A percentile compares a stretch with the other conserved stretches of the same genome.
Conservation (phyloP, 2,113 vertebrate genomes). For the Agelaius tricolor region DNA sequence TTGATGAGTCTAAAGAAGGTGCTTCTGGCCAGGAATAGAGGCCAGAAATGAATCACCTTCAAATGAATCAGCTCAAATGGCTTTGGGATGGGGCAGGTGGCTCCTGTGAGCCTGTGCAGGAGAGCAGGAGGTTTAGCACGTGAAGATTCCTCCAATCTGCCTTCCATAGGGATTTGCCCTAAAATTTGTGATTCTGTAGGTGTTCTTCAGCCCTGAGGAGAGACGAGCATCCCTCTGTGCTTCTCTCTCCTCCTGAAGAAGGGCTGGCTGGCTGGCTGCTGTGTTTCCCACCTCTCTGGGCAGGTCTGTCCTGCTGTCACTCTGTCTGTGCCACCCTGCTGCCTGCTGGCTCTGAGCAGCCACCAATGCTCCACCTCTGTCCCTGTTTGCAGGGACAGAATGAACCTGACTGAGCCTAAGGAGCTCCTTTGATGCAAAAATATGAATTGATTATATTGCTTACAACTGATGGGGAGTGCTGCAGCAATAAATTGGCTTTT, state of each 20-base stretch:
- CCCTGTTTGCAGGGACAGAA: background rate
- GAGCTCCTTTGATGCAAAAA: background rate
- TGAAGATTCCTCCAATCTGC: background rate
- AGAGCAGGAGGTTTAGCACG: background rate
- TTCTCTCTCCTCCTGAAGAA: background rate
- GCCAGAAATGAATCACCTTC: background rate
- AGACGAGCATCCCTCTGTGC: rapidly evolving
- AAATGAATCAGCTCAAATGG: background rate
- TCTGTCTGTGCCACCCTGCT: background rate
- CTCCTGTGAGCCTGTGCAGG: background rate
- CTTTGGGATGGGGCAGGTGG: background rate
- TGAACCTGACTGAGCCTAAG: background rate
- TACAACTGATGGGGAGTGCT: background rate
- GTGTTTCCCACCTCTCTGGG: background rate
- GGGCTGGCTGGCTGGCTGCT: background rate
- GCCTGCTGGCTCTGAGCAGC: background rate
- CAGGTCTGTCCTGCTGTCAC: background rate
- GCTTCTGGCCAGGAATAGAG: background rate
- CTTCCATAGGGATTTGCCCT: background rate
- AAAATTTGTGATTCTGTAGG: background rate
- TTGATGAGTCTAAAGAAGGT: background rate
- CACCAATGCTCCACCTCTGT: background rate
- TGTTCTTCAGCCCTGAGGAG: background rate
- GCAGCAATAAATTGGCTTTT: constrained; percentile 3
- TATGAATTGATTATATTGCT: background rate